phyloP scores from a whole-genome alignment of 2,797 vertebrate genomes.

The Melanotaenia nigrans region DNA sequence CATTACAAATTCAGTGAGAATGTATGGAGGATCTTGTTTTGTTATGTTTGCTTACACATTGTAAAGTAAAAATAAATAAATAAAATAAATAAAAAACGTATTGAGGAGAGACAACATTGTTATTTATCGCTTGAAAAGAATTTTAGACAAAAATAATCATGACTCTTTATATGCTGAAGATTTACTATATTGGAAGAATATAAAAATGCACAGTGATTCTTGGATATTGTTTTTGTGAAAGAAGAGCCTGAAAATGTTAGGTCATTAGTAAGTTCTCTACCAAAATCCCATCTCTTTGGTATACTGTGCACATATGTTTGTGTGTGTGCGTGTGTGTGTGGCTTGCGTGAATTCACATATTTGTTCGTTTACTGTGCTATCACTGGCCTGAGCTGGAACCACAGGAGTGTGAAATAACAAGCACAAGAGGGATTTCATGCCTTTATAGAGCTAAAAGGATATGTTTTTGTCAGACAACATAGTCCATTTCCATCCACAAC shows the following conservation, averaged over 20 bases:
- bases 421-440: constrained; percentile 85
- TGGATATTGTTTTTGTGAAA: constrained; percentile 32
- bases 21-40: constrained; percentile 1
- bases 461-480: constrained; percentile 71
- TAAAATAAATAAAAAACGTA: no score
- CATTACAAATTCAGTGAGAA: constrained; percentile 34
- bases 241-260: constrained; percentile 61
- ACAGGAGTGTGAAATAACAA: constrained; percentile 89
- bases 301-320: constrained; percentile 41
- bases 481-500: constrained; percentile 74
- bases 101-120: constrained; percentile 4
- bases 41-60: no score
- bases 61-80: no score
- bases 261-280: constrained; percentile 78
- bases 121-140: constrained; percentile 38
- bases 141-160: constrained; percentile 27
- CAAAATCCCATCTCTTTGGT: constrained; percentile 51
- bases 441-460: constrained; percentile 76
- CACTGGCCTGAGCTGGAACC: constrained; percentile 72
- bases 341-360: constrained; percentile 61
- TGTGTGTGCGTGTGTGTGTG: constrained; percentile 26
- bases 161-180: constrained; percentile 25
- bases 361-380: constrained; percentile 75
- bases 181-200: constrained; percentile 34
- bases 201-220: constrained; percentile 19